Evolutionary conservation across 2,797 vertebrate species (phyloP).

Genomic region (Artibeus jamaicensis): DNA sequence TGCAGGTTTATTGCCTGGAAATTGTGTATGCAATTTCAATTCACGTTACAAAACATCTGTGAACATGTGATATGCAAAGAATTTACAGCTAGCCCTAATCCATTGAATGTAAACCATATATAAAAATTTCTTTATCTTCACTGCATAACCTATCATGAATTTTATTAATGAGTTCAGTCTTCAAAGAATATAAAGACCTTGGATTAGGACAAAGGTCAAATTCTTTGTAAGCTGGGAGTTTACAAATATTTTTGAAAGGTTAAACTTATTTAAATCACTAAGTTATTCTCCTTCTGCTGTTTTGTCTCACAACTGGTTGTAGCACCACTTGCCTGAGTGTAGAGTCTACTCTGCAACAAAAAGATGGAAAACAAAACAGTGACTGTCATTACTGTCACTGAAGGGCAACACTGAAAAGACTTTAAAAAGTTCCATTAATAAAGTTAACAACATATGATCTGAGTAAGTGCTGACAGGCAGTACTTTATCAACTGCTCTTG

Average conservation of each 20-base stretch:
- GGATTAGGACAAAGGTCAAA: conserved; percentile 65
- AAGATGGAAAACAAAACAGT: neutral
- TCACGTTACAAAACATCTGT: conserved; percentile 76
- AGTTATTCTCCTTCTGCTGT: conserved; percentile 40
- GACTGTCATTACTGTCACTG: neutral
- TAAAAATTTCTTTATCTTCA: conserved; percentile 52
- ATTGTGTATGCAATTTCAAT: conserved; percentile 63
- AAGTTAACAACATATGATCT: conserved; percentile 32
- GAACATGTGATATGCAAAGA: conserved; percentile 63
- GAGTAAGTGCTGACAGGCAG: conserved; percentile 33
- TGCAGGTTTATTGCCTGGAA: conserved; percentile 66
- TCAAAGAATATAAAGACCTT: conserved; percentile 72
- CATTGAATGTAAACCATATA: conserved; percentile 48
- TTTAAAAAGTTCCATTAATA: conserved; percentile 51
- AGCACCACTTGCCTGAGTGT: neutral
- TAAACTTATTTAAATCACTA: conserved; percentile 73
- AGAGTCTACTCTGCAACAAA: neutral
- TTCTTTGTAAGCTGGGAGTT: conserved; percentile 55
- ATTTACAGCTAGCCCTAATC: conserved; percentile 69
- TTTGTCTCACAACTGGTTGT: conserved; percentile 64
- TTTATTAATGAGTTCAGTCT: conserved; percentile 73
- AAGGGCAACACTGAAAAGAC: conserved; percentile 44
- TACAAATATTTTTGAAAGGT: conserved; percentile 64
- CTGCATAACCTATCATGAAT: conserved; percentile 61
- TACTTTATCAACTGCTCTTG: conserved; percentile 30